Evolutionary conservation across 2,113 vertebrate genomes (phyloP).

Genomic region (Prochilodus magdalenae): DNA sequence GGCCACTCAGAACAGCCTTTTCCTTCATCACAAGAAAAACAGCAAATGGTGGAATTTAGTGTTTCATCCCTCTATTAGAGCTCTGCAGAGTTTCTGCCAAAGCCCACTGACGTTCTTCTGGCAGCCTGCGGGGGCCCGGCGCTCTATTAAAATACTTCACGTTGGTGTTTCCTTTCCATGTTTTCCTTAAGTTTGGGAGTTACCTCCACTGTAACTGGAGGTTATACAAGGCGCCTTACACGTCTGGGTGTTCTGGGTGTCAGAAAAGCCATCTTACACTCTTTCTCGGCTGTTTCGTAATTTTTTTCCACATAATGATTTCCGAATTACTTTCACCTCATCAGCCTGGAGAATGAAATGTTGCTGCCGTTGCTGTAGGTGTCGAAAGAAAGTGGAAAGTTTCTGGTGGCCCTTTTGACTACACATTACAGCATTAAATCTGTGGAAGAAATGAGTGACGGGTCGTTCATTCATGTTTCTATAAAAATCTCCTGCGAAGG

Average conservation of each 20-base stretch:
- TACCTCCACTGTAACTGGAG: slow-evolving; percentile 35
- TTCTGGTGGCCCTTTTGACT: slow-evolving; percentile 24
- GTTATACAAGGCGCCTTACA: slow-evolving; percentile 17
- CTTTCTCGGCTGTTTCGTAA: slow-evolving; percentile 10
- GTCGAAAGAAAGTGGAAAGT: slow-evolving; percentile 32
- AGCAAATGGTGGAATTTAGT: slow-evolving; percentile 32
- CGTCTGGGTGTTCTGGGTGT: slow-evolving; percentile 26
- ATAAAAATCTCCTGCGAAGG: slow-evolving; percentile 12
- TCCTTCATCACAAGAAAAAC: not conserved
- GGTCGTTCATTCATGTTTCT: not conserved
- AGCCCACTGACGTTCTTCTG: slow-evolving; percentile 27
- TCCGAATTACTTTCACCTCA: slow-evolving; percentile 33
- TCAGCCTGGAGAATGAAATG: slow-evolving; percentile 32
- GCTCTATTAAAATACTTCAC: slow-evolving; percentile 43
- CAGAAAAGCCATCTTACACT: not conserved
- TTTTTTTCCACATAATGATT: slow-evolving; percentile 41
- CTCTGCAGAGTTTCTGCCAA: slow-evolving; percentile 20
- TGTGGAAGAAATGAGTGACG: slow-evolving; percentile 26
- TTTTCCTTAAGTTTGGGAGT: slow-evolving; percentile 32
- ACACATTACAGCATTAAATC: slow-evolving; percentile 16
- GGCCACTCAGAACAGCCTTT: slow-evolving; percentile 7
- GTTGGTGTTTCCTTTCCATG: slow-evolving; percentile 45
- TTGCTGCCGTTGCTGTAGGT: slow-evolving; percentile 19
- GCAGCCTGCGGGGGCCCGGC: slow-evolving; percentile 19
- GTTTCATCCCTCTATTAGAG: slow-evolving; percentile 29